Base-by-base conservation (phyloP, 2,888 invertebrate species). In the Spodoptera littoralis region DNA sequence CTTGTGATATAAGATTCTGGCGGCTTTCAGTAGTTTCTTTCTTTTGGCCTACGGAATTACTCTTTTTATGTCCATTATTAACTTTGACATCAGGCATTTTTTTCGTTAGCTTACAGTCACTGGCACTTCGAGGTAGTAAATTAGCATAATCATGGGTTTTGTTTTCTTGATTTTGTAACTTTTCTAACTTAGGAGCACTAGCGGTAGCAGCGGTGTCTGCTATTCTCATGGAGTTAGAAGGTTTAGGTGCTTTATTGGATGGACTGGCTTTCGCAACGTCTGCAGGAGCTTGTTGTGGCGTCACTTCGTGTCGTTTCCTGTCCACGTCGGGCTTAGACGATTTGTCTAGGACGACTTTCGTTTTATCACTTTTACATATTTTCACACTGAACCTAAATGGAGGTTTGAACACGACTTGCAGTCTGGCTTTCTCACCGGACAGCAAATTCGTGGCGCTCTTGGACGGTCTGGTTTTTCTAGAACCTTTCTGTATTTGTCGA, bases 301-400 rank as follows among this genome's bases (percentile, higher is more conserved):
- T 55, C 4, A 72, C 68, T 6, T 92, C 93, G 60, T 83, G 87
- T 11, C 93, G 89, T 72, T 93, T 93, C 51, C 91, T 85, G 11
- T 93, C 94, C 55, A 91, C 73, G 81, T 94, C 94, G 79, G 93
- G 95, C 64, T 95, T 95, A 44, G 95, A 92, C 22, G 95, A 93
- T 77, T 95, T 95, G 70, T 96, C 96, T 42, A 96, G 92, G 56
- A 96, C 95, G 5, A 95, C 95, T 90, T 95, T 95, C 11, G 95
- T 95, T 87, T 97, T 97, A 73, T 97, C 97, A 59, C 96, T 96
- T 83, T 96, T 97, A 65, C 96, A 95, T 70, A 98, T 95, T 85
- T 97, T 97, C 59, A 98, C 96, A 87, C 97, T 97, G 89, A 98
- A 98, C 83, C 97, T 97, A 90, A 98, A 98, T 11, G 98, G 98